Percentiles rank a stretch among this genome's conserved stretches.
These are phyloP conservation scores for Eueremaeus valkanovi DNA, from an alignment of 2,888 invertebrate species.

Conservation along the genomic window DNA sequence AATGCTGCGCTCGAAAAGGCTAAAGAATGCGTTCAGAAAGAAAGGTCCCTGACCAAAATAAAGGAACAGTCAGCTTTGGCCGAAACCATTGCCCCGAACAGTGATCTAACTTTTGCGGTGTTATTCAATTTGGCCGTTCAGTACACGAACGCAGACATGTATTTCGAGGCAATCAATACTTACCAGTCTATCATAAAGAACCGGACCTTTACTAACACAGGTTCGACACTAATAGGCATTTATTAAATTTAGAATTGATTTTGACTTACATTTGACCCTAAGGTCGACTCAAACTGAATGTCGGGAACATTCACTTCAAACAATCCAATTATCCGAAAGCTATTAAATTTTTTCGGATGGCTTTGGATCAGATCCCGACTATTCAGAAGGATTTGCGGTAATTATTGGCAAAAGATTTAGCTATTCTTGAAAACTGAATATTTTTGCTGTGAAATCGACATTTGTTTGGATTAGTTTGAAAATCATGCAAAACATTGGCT, in stretches of 20 bases:
- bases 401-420: constrained; percentile 21
- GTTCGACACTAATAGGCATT: too few relatives aligned
- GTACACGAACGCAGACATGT: constrained; percentile 89
- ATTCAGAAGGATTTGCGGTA: constrained; percentile 86
- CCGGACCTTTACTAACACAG: constrained; percentile 86
- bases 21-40: constrained; percentile 91
- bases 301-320: constrained; percentile 95
- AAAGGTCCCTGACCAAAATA: constrained; percentile 79
- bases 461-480: constrained; percentile 62
- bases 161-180: constrained; percentile 90
- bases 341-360: constrained; percentile 96
- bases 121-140: constrained; percentile 93
- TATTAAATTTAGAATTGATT: too few relatives aligned
- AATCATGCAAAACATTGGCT: constrained; percentile 96
- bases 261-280: constrained; percentile 16
- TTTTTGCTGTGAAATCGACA: neutral
- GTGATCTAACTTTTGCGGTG: constrained; percentile 58
- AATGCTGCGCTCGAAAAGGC: constrained; percentile 60
- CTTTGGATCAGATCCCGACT: constrained; percentile 87
- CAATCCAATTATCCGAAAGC: constrained; percentile 88
- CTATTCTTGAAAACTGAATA: neutral
- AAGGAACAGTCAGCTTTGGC: constrained; percentile 75
- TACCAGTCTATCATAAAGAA: constrained; percentile 91
- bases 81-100: constrained; percentile 55
- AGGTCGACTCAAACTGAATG: constrained; percentile 87